Base-by-base conservation (phyloP, 2,797 vertebrate genomes). In the Cossypha polioptera region DNA sequence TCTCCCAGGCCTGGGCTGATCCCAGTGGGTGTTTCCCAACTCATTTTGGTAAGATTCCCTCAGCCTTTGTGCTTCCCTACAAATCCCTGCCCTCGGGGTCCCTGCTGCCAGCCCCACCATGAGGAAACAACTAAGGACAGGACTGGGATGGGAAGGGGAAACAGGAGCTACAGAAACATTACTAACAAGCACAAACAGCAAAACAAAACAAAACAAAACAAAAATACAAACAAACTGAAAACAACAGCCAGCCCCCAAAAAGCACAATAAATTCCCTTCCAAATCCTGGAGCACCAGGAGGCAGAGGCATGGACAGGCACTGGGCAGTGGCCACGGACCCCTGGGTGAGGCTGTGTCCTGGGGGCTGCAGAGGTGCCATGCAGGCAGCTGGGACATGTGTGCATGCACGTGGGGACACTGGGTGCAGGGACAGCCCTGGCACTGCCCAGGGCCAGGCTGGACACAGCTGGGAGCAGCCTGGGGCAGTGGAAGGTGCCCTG, bases 111-210 rank as follows among this genome's bases (percentile, higher is more conserved):
- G 14, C 16, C 26, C 47, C 77, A 18, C 51, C 63, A 62, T 24
- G 1, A 33, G 25, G n/a, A 20, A 80, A 78, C 94, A 93, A 81
- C 94, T 91, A 72, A 95, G 95, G 95, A 96, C 77, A 96, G 91
- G 95, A 96, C 85, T 91, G 83, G 83, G 79, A 80, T 25, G 79
- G 75, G 72, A 61, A 47, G 50, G 78, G 85, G 29, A 78, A 91
- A 96, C 91, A 94, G 63, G 85, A 94, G 87, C 92, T 92, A 90
- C 89, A 91, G 91, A 88, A 96, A 96, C 96, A 73, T 90, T 25
- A 93, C 97, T 83, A 92, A 88, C 94, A 24, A 76, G 95, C 97
- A 98, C 97, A 98, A 97, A 97, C 96, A 97, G 97, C 96, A 96
- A 98, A 97, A 66, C 43, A 45, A 45, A 45, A 13, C 11, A 26